Conservation (phyloP, 2,113 vertebrate genomes). For the Gobiocypris rarus region DNA sequence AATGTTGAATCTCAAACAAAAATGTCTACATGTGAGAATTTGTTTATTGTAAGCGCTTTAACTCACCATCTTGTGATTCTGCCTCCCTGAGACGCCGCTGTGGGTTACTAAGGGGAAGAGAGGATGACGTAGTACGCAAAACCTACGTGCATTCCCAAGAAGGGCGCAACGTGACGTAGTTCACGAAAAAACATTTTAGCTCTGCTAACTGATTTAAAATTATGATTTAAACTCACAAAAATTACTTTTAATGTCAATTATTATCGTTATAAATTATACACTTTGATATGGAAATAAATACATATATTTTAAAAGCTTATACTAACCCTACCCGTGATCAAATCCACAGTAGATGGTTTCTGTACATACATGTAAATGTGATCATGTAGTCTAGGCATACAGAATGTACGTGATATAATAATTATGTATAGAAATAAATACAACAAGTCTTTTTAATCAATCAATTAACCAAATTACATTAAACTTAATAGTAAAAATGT, state of each 20-base stretch:
- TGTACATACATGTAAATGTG: neutral
- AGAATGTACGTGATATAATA: too few relatives aligned
- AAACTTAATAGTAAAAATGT: too few relatives aligned
- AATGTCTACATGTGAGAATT: neutral
- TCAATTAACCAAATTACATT: too few relatives aligned
- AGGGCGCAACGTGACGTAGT: neutral
- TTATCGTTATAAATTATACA: neutral
- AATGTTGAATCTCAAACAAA: neutral
- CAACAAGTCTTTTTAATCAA: too few relatives aligned
- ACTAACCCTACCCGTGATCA: neutral
- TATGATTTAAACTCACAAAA: neutral
- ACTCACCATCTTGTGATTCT: conserved; percentile 82
- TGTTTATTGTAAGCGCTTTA: conserved; percentile 40
- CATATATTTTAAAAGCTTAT: neutral
- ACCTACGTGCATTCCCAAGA: conserved; percentile 38
- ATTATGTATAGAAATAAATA: too few relatives aligned
- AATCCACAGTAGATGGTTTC: neutral
- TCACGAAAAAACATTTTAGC: neutral
- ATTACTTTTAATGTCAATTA: neutral
- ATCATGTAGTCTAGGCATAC: too few relatives aligned
- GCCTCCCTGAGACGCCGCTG: conserved; percentile 75
- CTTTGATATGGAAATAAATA: neutral
- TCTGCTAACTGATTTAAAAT: neutral
- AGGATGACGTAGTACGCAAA: conserved; percentile 65
- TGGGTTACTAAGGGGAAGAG: conserved; percentile 75